Percentiles rank a stretch among this genome's conserved stretches.
Evolutionary conservation across 2,113 vertebrate species (phyloP).

Genomic region (Pantherophis guttatus): DNA sequence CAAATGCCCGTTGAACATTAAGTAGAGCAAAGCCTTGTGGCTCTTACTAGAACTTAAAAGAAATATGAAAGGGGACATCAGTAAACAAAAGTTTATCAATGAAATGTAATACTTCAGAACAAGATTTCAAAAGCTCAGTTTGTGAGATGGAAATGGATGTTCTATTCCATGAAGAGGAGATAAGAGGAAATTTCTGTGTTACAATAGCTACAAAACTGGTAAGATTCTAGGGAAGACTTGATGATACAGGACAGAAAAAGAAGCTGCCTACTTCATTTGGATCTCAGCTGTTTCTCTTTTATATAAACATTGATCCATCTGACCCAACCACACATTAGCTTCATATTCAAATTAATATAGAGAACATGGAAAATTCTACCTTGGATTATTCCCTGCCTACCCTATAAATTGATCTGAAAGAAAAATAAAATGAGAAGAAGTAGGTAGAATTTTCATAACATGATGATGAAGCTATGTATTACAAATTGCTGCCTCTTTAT

Average conservation of each 20-base stretch:
- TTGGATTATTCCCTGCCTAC: neutral
- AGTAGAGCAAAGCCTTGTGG: neutral
- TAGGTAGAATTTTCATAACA: neutral
- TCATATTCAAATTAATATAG: neutral
- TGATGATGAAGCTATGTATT: neutral
- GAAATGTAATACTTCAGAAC: neutral
- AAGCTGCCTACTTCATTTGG: neutral
- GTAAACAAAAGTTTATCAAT: neutral
- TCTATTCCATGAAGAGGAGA: neutral
- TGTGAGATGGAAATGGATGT: neutral
- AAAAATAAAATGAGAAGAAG: neutral
- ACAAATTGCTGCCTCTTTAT: neutral
- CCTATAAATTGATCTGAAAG: neutral
- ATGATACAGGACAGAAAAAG: neutral
- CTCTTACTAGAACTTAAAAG: neutral
- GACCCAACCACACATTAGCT: neutral
- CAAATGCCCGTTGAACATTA: neutral
- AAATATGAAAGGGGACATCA: neutral
- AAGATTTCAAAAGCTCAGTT: neutral
- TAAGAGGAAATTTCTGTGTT: neutral
- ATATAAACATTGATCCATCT: neutral
- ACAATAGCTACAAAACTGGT: neutral
- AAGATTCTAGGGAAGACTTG: neutral
- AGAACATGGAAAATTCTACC: neutral
- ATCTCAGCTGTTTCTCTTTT: neutral